These are phyloP conservation scores for Pomacea maculata DNA, from an alignment of 1,140 invertebrate genomes.

Conservation along the genomic window DNA sequence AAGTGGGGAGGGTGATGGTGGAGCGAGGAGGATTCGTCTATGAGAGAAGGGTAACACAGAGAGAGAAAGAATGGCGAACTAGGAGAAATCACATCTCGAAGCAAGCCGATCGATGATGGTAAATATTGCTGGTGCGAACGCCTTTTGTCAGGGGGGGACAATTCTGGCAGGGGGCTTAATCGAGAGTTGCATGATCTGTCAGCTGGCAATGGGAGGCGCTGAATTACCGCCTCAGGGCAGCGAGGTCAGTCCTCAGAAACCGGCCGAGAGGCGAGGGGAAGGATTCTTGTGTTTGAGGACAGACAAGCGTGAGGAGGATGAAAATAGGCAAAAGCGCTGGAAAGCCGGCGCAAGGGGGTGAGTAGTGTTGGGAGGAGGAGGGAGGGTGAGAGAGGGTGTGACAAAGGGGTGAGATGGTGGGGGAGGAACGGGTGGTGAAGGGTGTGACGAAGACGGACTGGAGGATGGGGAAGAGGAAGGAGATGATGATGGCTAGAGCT, in stretches of 20 bases:
- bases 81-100: constrained; percentile 8
- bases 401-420: too few species aligned
- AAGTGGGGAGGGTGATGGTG: too few species aligned
- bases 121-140: constrained; percentile 10
- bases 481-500: neutral
- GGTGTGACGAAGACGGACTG: neutral
- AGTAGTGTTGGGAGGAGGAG: neutral
- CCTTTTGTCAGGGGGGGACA: constrained; percentile 5
- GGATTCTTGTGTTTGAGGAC: constrained; percentile 5
- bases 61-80: neutral
- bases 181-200: constrained; percentile 11
- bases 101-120: neutral
- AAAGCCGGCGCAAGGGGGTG: neutral
- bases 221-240: constrained; percentile 1
- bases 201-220: constrained; percentile 2
- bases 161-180: neutral
- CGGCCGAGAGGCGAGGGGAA: neutral
- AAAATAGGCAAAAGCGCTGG: neutral
- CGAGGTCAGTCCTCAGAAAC: constrained; percentile 1
- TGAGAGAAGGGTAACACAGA: too few species aligned
- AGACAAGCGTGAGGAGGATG: neutral
- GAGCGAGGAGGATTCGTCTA: too few species aligned
- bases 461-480: neutral
- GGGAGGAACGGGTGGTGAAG: neutral
- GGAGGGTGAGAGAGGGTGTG: neutral